Conservation (phyloP, 2,113 vertebrate species). For the Poicephalus meyeri region DNA sequence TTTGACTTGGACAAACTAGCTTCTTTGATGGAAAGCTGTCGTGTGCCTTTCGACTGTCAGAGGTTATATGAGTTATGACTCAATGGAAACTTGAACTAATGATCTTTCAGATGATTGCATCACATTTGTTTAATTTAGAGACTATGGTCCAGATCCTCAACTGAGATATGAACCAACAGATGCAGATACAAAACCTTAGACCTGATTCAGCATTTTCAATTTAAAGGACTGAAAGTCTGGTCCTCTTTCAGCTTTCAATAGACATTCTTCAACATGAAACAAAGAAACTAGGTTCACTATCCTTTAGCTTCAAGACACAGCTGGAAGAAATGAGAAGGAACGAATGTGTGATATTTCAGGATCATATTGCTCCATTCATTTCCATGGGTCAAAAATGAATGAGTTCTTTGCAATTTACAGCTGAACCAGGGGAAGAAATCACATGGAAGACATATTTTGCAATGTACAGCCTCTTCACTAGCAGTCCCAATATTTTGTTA, state of each 20-base stretch:
- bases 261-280: background rate
- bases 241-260: background rate
- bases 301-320: background rate
- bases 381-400: background rate
- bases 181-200: background rate
- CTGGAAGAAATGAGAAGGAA: background rate
- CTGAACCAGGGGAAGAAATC: background rate
- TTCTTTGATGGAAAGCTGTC: background rate
- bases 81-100: background rate
- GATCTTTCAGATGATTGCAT: background rate
- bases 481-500: background rate
- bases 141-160: background rate
- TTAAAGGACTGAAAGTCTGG: background rate
- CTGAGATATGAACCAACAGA: background rate
- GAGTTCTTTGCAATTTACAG: background rate
- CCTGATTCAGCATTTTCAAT: background rate
- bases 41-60: background rate
- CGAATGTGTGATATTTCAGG: background rate
- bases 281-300: background rate
- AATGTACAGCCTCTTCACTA: background rate
- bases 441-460: background rate
- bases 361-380: background rate
- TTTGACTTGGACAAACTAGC: background rate
- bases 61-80: background rate
- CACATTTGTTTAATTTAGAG: background rate